Evolutionary conservation across 2,797 vertebrate species (phyloP), one percentile per base, ranked within the genome.

Genomic region (Sylvilagus floridanus): DNA sequence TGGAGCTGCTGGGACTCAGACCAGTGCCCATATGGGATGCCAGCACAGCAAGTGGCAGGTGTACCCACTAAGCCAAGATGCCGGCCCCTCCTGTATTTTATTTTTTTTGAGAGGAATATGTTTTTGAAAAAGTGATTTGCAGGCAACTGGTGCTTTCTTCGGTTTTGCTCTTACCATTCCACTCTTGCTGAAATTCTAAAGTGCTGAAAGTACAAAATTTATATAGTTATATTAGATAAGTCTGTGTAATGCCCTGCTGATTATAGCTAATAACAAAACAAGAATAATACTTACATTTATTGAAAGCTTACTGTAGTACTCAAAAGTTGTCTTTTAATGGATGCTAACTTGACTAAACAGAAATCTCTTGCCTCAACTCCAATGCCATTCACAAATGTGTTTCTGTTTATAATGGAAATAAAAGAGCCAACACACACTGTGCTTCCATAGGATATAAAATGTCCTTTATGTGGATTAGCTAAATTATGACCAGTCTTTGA

Each of bases 401-500:
- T 87, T 90, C 72, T 68, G n/a, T 87, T 77, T 84, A 87, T 72
- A 86, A 68, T 37, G 13, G 84, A 30, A 96, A 85, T 16, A 82
- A 89, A 81, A 77, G 47, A 78, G 47, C 37, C 37, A 72, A 68
- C 35, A 83, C 32, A 52, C 8, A 69, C 32, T 81, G n/a, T 12
- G 35, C 17, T 50, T 90, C 13, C 30, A 7, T 52, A 52, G 54
- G 89, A 95, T 95, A 68, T 92, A 93, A 92, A 96, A 21, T 37
- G 71, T 85, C 78, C 66, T 35, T 35, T 84, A 72, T 89, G 94
- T 69, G 7, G 21, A 10, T 86, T 91, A 86, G 62, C 50, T 95
- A 91, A 91, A 89, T 94, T 95, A 71, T 86, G 57, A 37, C 88
- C 79, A 42, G 86, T 92, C 62, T 94, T 96, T 93, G 35, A 60